phyloP scores from a whole-genome alignment of 1,140 invertebrate genomes.

The Psilanteris sp. region DNA sequence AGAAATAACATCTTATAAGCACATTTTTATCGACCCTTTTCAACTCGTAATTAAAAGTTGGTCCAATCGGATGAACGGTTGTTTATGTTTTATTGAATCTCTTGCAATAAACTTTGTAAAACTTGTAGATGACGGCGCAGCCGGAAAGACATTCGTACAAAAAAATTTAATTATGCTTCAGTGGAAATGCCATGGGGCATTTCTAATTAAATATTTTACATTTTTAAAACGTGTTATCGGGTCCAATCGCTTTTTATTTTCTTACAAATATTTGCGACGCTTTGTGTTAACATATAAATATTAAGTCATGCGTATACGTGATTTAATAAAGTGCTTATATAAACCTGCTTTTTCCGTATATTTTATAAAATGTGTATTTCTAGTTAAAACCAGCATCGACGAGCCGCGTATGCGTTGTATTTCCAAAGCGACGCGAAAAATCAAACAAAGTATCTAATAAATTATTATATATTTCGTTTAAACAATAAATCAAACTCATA shows the following conservation, averaged over 20 bases:
- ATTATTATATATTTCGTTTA: too few species aligned
- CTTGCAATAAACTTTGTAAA: constrained; percentile 15
- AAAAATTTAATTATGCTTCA: constrained; percentile 23
- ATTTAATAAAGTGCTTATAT: too few species aligned
- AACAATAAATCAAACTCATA: too few species aligned
- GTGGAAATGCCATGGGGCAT: background rate
- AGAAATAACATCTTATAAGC: background rate
- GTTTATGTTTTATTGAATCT: constrained; percentile 15
- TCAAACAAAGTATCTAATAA: too few species aligned
- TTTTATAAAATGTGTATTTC: too few species aligned
- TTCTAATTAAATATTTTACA: constrained; percentile 31
- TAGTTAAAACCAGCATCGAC: too few species aligned
- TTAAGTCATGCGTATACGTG: too few species aligned
- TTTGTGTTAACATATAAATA: too few species aligned
- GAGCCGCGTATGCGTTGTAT: too few species aligned
- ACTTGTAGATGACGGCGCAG: background rate
- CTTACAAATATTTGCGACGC: too few species aligned
- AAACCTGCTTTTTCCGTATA: too few species aligned
- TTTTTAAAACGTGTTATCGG: background rate
- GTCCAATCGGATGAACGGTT: constrained; percentile 2
- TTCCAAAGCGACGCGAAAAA: too few species aligned
- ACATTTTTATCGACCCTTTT: constrained; percentile 1
- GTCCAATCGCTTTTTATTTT: background rate
- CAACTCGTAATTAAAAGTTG: constrained; percentile 27
- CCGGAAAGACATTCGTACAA: background rate